Base-by-base conservation (phyloP, 2,797 vertebrate species). In the Cossypha heuglini region DNA sequence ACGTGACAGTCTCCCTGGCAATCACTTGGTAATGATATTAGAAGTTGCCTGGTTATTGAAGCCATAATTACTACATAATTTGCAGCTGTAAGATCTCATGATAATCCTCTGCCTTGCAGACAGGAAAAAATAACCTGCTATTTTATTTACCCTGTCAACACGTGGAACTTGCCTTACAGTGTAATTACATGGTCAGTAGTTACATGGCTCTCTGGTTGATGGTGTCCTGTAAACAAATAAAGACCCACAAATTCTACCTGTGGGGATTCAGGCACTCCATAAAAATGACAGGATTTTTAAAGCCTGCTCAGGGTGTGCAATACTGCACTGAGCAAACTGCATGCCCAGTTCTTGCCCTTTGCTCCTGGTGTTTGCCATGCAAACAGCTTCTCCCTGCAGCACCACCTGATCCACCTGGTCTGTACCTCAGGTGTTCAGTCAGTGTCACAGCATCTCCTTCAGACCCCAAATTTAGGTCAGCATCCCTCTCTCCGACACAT, bases 161-260 rank as follows among this genome's bases (percentile, higher is more conserved):
- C 14, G 73, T 96, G 91, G 88, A 96, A 88, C 81, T 90, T 90
- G 78, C 90, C 92, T 96, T 71, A 71, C 72, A 87, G 88, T 92
- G 94, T 94, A 97, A 97, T 97, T 97, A 97, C 97, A 95, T 96
- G 95, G 95, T 95, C 93, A 75, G 95, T 96, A 95, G 97, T 96
- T 96, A 96, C 94, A 52, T 42, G 81, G 75, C 86, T 84, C 81
- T 81, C 69, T 62, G 85, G 78, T 35, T 92, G 93, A 93, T 35
- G 71, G 75, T 69, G 72, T 69, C 63, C 88, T 85, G 90, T 90
- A 96, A 97, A 97, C 89, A 91, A 90, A 92, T 40, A 93, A 46
- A 96, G 88, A 67, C 38, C 58, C 72, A 92, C 91, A 80, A 83
- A 95, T 92, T 57, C 64, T 58, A 76, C 90, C 55, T n/a, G 57